These are phyloP conservation scores for Falco berigora DNA, from an alignment of 2,797 vertebrate genomes.

Conservation along the genomic window DNA sequence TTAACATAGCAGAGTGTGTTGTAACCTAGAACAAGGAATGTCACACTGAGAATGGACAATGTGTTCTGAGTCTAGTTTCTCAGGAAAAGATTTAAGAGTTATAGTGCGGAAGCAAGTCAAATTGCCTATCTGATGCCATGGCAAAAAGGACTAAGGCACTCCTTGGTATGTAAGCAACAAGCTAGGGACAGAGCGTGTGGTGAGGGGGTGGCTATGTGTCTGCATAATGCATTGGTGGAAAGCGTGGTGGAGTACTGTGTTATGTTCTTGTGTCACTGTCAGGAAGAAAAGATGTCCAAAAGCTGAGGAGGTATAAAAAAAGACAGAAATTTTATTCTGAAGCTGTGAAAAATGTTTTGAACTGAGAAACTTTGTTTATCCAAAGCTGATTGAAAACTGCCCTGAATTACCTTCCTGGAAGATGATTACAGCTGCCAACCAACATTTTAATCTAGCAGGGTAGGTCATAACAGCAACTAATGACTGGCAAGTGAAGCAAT, in stretches of 20 bases:
- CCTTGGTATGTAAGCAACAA: neutral
- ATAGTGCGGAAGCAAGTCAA: neutral
- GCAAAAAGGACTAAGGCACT: neutral
- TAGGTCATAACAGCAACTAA: neutral
- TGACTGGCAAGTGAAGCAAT: neutral
- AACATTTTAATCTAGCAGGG: neutral
- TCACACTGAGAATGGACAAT: neutral
- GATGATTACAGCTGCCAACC: neutral
- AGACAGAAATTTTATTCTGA: neutral
- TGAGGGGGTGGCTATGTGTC: fast-evolving
- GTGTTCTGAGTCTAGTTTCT: neutral
- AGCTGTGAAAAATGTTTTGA: neutral
- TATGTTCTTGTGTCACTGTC: neutral
- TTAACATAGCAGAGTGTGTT: neutral
- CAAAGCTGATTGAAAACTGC: neutral
- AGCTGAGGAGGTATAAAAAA: neutral
- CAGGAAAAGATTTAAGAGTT: neutral
- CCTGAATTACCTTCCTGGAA: neutral
- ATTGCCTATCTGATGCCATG: neutral
- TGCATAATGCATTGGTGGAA: neutral
- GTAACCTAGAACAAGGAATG: neutral
- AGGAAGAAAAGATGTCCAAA: neutral
- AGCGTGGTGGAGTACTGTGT: neutral
- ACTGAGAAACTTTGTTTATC: neutral
- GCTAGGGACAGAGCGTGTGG: neutral